Percentiles rank a stretch among this genome's conserved stretches.
phyloP scores from a whole-genome alignment of 2,797 vertebrate species.

The Melanotaenia trifasciata region DNA sequence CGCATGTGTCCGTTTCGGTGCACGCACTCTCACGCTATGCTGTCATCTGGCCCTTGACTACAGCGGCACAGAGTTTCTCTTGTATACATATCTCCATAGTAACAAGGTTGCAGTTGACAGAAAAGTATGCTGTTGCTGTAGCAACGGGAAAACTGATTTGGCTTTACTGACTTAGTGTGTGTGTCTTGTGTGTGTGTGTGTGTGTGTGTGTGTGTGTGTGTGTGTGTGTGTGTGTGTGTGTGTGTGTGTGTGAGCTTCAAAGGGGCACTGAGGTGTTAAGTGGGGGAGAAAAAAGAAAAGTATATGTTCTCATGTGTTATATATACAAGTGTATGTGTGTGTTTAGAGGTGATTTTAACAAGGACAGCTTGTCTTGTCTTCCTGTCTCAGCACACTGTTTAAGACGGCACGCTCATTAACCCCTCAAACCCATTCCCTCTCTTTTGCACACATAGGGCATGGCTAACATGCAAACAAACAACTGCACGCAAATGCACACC shows the following conservation, averaged over 20 bases:
- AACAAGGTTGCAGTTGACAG: conserved; percentile 94
- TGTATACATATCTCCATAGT: conserved; percentile 95
- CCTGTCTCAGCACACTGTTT: conserved; percentile 74
- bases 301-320: conserved; percentile 40
- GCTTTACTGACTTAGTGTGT: conserved; percentile 69
- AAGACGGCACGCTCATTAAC: conserved; percentile 80
- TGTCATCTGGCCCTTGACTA: conserved; percentile 93
- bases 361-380: conserved; percentile 76
- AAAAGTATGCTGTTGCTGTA: conserved; percentile 96
- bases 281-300: conserved; percentile 35
- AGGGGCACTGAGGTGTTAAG: conserved; percentile 58
- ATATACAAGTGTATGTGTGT: conserved; percentile 28
- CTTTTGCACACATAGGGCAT: background rate
- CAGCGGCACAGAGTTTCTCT: conserved; percentile 89
- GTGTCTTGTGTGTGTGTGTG: conserved; percentile 13
- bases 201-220: conserved; percentile 11
- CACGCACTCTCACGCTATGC: conserved; percentile 79
- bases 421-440: conserved; percentile 73
- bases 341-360: conserved; percentile 77
- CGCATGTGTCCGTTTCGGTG: conserved; percentile 3
- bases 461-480: conserved; percentile 5
- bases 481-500: conserved; percentile 33
- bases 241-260: conserved; percentile 30
- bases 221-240: conserved; percentile 11
- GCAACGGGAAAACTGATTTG: conserved; percentile 95